phyloP scores from a whole-genome alignment of 1,140 invertebrate species.

The Nymphalis io region DNA sequence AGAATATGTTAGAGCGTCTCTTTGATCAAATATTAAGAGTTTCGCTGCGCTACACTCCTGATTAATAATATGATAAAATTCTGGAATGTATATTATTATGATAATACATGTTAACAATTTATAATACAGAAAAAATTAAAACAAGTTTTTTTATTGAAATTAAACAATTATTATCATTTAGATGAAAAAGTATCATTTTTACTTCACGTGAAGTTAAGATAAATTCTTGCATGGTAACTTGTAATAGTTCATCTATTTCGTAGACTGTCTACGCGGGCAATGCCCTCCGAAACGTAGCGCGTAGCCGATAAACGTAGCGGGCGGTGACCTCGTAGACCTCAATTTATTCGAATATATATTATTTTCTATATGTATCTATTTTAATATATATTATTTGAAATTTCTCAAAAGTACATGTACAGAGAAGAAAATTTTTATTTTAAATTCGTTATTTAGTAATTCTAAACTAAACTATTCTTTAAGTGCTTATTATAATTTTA shows the following conservation, averaged over 20 bases:
- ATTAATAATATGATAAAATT: no score
- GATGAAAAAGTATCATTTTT: neutral
- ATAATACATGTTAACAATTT: no score
- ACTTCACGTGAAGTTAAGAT: conserved; percentile 2
- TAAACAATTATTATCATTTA: neutral
- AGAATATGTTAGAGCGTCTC: no score
- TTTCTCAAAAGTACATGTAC: neutral
- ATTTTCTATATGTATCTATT: neutral
- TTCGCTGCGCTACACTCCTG: no score
- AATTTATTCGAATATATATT: conserved; percentile 13
- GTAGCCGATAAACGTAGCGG: conserved; percentile 42
- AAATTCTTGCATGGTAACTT: conserved; percentile 22
- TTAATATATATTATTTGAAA: neutral
- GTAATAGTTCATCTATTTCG: conserved; percentile 25
- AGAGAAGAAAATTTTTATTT: no score
- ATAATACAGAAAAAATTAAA: neutral
- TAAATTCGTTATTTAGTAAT: no score
- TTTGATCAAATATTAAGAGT: no score
- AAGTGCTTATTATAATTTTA: no score
- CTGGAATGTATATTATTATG: no score
- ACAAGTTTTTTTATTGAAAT: neutral
- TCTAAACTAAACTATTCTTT: no score
- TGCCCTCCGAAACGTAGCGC: conserved; percentile 48
- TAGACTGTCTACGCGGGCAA: conserved; percentile 55
- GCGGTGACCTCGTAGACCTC: conserved; percentile 43